Percentiles rank a stretch among this genome's conserved stretches.
These are phyloP conservation scores for Diacarnus erythraeanus DNA, from an alignment of 37 sponge, comb jelly and placozoan species.

Conservation along the genomic window DNA sequence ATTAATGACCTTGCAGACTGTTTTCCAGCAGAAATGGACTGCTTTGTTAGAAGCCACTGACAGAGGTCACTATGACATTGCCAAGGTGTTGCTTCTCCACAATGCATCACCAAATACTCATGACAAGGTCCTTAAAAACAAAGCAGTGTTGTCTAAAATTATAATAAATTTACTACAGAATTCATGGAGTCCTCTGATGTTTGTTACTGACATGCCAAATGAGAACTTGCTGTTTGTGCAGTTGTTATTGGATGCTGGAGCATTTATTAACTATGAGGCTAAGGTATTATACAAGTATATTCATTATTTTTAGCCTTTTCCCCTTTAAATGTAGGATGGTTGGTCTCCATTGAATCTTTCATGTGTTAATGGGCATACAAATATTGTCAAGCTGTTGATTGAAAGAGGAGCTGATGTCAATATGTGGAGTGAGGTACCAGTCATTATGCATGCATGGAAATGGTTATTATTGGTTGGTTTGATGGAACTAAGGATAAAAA, in stretches of 20 bases:
- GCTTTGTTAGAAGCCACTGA: background rate
- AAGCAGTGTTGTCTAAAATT: no score
- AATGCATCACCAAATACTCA: background rate
- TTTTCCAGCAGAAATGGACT: background rate
- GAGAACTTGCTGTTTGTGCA: background rate
- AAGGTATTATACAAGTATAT: background rate
- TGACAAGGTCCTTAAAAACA: background rate
- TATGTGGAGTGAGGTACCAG: background rate
- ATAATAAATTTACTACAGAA: no score
- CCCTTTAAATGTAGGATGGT: background rate
- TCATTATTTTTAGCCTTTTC: background rate
- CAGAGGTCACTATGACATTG: background rate
- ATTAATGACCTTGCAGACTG: no score
- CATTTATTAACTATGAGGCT: background rate
- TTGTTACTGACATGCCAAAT: background rate
- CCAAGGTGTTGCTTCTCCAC: background rate
- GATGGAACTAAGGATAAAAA: background rate
- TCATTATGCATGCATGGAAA: no score
- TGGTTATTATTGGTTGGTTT: no score
- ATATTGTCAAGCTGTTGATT: background rate
- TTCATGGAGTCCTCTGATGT: background rate
- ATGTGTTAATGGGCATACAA: background rate
- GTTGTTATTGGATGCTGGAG: background rate
- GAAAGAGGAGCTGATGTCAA: constrained; percentile 1
- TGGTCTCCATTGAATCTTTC: background rate